These are phyloP conservation scores for Cylas formicarius DNA, from an alignment of 1,140 invertebrate species.

Conservation along the genomic window DNA sequence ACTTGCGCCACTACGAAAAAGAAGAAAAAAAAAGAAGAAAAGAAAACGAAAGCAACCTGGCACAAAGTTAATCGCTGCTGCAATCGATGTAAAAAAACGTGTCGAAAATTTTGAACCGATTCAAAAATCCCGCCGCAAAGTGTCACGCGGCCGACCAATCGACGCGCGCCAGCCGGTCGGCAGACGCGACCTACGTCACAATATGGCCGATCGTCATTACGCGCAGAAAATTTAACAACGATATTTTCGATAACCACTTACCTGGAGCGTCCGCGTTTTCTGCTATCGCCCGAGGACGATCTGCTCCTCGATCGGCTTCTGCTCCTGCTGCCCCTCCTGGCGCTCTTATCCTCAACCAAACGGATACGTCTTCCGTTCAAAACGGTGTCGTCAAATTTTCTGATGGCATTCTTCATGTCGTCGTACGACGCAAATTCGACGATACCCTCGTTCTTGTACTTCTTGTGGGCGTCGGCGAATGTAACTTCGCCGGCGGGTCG, in stretches of 20 bases:
- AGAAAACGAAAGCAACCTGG: too few species aligned
- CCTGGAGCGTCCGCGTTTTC: slow-evolving; percentile 12
- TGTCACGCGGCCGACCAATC: too few species aligned
- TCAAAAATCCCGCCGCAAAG: too few species aligned
- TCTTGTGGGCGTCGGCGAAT: slow-evolving; percentile 86
- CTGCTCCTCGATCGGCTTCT: slow-evolving; percentile 6
- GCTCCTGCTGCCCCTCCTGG: not conserved
- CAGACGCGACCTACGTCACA: too few species aligned
- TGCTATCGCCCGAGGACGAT: slow-evolving; percentile 16
- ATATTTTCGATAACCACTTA: not conserved
- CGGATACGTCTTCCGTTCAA: slow-evolving; percentile 16
- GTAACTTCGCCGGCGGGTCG: slow-evolving; percentile 95
- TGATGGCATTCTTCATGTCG: slow-evolving; percentile 89
- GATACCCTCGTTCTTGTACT: slow-evolving; percentile 75
- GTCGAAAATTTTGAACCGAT: too few species aligned
- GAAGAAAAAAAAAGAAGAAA: too few species aligned
- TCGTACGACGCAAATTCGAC: slow-evolving; percentile 84
- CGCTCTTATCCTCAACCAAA: slow-evolving; percentile 17
- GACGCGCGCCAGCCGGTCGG: too few species aligned
- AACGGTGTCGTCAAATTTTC: slow-evolving; percentile 71
- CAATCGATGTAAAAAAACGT: too few species aligned
- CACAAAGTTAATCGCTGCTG: too few species aligned
- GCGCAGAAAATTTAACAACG: too few species aligned
- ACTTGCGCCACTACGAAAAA: too few species aligned
- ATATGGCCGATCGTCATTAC: too few species aligned